Evolutionary conservation across 2,888 invertebrate genomes (phyloP), one percentile per base, ranked within the genome.

Genomic region (Rhyacophila evoluta): DNA sequence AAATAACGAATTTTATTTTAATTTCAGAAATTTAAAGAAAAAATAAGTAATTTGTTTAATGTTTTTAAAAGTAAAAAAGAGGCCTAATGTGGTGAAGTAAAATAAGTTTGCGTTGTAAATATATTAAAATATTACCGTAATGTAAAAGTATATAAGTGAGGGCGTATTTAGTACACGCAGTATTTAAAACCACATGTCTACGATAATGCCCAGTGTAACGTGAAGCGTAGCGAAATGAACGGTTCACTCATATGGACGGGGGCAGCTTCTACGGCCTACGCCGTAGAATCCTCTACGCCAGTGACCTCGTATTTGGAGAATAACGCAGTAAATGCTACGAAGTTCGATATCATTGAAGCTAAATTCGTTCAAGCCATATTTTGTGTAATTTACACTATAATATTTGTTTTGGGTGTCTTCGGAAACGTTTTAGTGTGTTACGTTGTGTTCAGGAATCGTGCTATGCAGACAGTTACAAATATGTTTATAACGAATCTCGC

Each of bases 391-490:
- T 97, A 97, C 86, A 89, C 92, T 1, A 88, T 92, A 6, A 95
- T 97, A 78, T 97, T 97, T 86, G 88, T 94, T 0, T 88, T 95
- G 11, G 97, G 97, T 0, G 89, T 95, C 0, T 93, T 93, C 83
- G 96, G 96, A 5, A 96, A 96, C 85, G 92, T 93, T 3, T 88
- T 97, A 11, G 97, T 97, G 27, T 95, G 96, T 84, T 96, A 93
- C 85, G 96, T 97, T 1, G 97, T 97, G 1, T 92, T 94, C 79
- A 90, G 95, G 5, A 97, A 96, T 85, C 92, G 92, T 84, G 93
- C 94, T 55, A 97, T 97, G 97, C 97, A 96, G 87, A 96, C 96
- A 0, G 97, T 97, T 73, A 97, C 97, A 12, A 97, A 97, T 86
- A 91, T 96, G 74, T 97, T 97, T 87, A 97, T 97, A 85, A 94